phyloP scores from a whole-genome alignment of 2,113 vertebrate species.

The Alligator sinensis region DNA sequence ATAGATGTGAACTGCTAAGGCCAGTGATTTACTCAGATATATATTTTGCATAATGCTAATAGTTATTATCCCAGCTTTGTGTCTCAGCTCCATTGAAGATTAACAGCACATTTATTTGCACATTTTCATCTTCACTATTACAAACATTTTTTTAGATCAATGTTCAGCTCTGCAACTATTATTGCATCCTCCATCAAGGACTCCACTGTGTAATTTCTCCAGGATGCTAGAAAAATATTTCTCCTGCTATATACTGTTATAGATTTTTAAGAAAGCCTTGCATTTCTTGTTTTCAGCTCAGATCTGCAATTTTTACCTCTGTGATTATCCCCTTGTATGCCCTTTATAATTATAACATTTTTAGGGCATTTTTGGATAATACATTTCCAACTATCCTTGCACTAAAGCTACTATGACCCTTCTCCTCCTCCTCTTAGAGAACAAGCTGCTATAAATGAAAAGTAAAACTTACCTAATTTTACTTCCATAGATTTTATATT shows the following conservation, averaged over 20 bases:
- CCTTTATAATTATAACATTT: background rate
- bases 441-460: background rate
- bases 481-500: background rate
- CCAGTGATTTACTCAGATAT: rapidly evolving
- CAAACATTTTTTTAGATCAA: background rate
- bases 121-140: background rate
- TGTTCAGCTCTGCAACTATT: background rate
- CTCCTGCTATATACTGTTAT: background rate
- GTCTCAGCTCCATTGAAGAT: background rate
- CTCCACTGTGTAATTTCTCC: background rate
- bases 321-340: background rate
- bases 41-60: background rate
- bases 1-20: background rate
- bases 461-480: background rate
- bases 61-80: rapidly evolving
- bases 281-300: background rate
- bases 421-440: background rate
- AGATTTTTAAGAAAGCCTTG: background rate
- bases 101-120: background rate
- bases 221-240: background rate
- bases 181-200: background rate
- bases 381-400: background rate
- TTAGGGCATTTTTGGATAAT: background rate
- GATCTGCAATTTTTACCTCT: background rate
- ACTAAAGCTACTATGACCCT: background rate